Evolutionary conservation across 2,888 invertebrate genomes (phyloP), one percentile per base, ranked within the genome.

Genomic region (Digitonthophagus gazella): DNA sequence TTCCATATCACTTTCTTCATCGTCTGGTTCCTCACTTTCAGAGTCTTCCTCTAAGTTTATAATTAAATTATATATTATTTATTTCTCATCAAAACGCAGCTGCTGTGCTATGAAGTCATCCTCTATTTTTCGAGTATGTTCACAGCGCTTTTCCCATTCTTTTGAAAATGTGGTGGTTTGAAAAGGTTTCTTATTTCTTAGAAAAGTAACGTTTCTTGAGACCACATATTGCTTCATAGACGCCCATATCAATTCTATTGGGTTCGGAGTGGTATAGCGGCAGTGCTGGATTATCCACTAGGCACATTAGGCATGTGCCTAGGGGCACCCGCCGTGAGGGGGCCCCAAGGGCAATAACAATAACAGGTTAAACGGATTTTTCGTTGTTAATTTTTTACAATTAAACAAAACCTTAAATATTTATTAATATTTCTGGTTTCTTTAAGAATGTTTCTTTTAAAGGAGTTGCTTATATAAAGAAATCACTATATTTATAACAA

Each of bases 201-300:
- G 6, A 44, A 44, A 44, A 1, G 28, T 44, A 1, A 44, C 28
- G 11, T 44, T 44, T 44, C 6, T 44, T 1, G 28, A 2, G n/a
- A n/a, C n/a, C 2, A 2, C 28, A 1, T 3, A 2, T 2, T 3
- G 6, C 28, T 54, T 54, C 54, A 55, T 28, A n/a, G 65, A 65
- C 15, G 65, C 28, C 65, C 54, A 65, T n/a, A 54, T 15, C 19
- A 44, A 44, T 58, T 66, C 66, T 28, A 66, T 58, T 15, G 20
- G 66, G 57, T 66, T 66, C 20, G 58, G 15, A 58, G 57, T 58
- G 2, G 58, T 57, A 19, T 58, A 14, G n/a, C n/a, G n/a, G n/a
- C n/a, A n/a, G n/a, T n/a, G n/a, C n/a, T n/a, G n/a, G n/a, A n/a
- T n/a, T n/a, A n/a, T n/a, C n/a, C n/a, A n/a, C n/a, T n/a, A n/a